phyloP scores from a whole-genome alignment of 2,888 invertebrate genomes.

The Polyommatus icarus region DNA sequence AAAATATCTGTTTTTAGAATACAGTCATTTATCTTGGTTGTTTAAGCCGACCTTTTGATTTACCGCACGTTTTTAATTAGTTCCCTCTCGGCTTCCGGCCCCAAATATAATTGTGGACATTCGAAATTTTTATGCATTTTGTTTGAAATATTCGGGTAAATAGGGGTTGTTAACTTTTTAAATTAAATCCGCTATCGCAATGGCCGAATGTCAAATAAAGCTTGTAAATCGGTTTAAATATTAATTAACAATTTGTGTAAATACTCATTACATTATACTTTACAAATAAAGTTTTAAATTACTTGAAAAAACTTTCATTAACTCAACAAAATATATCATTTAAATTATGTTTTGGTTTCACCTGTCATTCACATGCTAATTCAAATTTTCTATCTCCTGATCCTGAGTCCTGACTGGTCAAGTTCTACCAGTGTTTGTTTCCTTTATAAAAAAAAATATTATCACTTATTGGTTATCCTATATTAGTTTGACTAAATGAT shows the following conservation, averaged over 20 bases:
- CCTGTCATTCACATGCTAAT: too few relatives aligned
- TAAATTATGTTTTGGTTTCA: too few relatives aligned
- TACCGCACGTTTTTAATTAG: constrained; percentile 63
- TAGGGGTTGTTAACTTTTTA: constrained; percentile 12
- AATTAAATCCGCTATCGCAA: constrained; percentile 3
- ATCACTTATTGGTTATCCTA: too few relatives aligned
- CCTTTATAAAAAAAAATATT: too few relatives aligned
- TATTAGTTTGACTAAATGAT: too few relatives aligned
- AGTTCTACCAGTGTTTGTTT: too few relatives aligned
- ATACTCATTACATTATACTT: neutral
- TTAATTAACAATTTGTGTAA: neutral
- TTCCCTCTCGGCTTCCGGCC: constrained; percentile 49
- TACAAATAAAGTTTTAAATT: neutral
- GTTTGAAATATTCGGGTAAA: constrained; percentile 22
- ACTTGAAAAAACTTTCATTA: neutral
- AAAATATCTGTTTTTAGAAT: constrained; percentile 52
- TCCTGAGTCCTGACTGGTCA: too few relatives aligned
- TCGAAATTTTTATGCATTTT: constrained; percentile 29
- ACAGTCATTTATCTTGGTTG: constrained; percentile 68
- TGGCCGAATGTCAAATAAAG: neutral
- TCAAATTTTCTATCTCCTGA: too few relatives aligned
- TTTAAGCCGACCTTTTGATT: constrained; percentile 59
- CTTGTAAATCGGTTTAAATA: neutral
- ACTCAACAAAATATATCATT: too few relatives aligned
- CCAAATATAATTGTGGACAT: constrained; percentile 39